Percentiles rank a stretch among this genome's conserved stretches.
These are phyloP conservation scores for Globicephala melas DNA, from an alignment of 2,113 vertebrate genomes.

Conservation along the genomic window DNA sequence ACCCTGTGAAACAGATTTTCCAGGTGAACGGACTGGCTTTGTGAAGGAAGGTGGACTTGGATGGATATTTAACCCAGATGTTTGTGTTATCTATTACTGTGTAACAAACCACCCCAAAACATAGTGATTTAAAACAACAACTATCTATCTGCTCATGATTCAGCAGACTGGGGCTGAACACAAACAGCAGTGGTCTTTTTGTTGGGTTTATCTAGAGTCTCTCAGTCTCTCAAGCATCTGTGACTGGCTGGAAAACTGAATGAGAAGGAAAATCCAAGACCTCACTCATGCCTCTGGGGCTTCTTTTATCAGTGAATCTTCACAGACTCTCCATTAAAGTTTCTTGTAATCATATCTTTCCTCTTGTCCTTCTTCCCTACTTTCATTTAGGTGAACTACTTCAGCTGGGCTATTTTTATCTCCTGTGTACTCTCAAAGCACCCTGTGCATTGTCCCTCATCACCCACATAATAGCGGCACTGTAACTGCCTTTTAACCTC, in stretches of 20 bases:
- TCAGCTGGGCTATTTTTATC: neutral
- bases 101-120: neutral
- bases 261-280: neutral
- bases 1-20: neutral
- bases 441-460: accelerated
- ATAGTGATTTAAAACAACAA: neutral
- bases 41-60: neutral
- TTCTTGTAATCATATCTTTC: neutral
- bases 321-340: neutral
- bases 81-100: neutral
- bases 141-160: neutral
- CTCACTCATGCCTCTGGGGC: neutral
- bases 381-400: neutral
- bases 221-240: neutral
- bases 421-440: neutral
- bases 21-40: neutral
- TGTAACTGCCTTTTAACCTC: neutral
- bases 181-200: neutral
- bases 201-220: neutral
- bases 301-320: neutral
- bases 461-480: neutral
- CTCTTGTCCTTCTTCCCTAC: neutral
- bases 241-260: neutral
- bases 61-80: neutral
- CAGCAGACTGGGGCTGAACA: neutral